Conservation (phyloP, 2,113 vertebrate genomes). For the Myrmecobius fasciatus region DNA sequence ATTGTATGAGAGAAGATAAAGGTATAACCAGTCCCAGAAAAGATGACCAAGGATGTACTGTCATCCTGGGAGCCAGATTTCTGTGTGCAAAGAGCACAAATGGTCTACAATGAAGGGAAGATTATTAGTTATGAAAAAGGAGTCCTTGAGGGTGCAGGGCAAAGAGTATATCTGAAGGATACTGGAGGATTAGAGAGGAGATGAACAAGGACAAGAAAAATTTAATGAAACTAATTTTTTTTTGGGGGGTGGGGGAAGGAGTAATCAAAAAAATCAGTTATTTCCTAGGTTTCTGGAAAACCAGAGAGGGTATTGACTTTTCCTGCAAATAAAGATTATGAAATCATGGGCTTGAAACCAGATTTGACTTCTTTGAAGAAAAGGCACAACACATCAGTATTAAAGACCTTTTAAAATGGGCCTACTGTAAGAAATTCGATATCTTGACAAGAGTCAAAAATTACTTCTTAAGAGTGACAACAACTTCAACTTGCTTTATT, state of each 20-base stretch:
- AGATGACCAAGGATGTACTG: background rate
- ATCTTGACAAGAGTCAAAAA: background rate
- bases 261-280: background rate
- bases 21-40: background rate
- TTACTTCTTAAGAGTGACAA: background rate
- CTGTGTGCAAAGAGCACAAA: background rate
- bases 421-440: background rate
- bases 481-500: background rate
- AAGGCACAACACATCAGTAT: background rate
- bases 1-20: background rate
- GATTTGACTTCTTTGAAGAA: background rate
- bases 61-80: background rate
- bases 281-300: background rate
- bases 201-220: background rate
- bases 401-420: background rate
- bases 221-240: background rate
- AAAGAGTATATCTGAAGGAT: background rate
- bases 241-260: too few species aligned
- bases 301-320: background rate
- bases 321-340: background rate
- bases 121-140: background rate
- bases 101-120: background rate
- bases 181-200: background rate
- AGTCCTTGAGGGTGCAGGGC: background rate
- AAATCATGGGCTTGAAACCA: background rate